These are phyloP conservation scores for Dermochelys coriacea DNA, from an alignment of 2,797 vertebrate genomes.

Conservation along the genomic window DNA sequence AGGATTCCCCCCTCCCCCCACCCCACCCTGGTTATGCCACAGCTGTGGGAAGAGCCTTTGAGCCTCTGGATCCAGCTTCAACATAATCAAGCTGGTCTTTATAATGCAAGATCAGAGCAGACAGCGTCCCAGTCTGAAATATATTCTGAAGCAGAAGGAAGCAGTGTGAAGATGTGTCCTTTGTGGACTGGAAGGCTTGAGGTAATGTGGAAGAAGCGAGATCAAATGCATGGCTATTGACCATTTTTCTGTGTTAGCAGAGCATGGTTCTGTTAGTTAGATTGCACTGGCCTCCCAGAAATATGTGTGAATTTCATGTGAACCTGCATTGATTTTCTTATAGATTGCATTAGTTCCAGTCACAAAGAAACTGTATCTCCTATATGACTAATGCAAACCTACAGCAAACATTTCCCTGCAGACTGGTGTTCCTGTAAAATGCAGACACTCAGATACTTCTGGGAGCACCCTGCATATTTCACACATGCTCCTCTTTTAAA, in stretches of 20 bases:
- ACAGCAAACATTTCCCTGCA: conserved; percentile 42
- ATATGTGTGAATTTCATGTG: conserved; percentile 57
- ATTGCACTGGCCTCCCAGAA: conserved; percentile 1
- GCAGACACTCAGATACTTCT: conserved; percentile 7
- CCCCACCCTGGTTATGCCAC: not conserved
- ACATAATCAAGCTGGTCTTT: conserved; percentile 47
- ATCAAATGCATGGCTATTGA: conserved; percentile 50
- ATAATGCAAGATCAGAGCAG: conserved; percentile 31
- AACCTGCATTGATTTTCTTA: conserved; percentile 75
- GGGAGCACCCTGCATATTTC: not conserved
- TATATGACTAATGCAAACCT: conserved; percentile 62
- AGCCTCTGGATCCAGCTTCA: not conserved
- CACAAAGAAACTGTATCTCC: conserved; percentile 59
- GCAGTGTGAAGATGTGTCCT: conserved; percentile 24
- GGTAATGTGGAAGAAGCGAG: conserved; percentile 19
- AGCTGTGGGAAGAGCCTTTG: not conserved
- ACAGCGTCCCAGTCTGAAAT: not conserved
- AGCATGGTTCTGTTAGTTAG: conserved; percentile 39
- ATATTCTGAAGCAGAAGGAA: not conserved
- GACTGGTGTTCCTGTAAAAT: conserved; percentile 27
- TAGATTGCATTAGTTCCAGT: conserved; percentile 73
- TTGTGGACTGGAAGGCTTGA: conserved; percentile 13
- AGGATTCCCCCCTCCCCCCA: not conserved
- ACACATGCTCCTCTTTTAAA: not conserved
- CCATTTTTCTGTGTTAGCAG: conserved; percentile 57